phyloP scores from a whole-genome alignment of 2,888 invertebrate species.

The Scaeva pyrastri region DNA sequence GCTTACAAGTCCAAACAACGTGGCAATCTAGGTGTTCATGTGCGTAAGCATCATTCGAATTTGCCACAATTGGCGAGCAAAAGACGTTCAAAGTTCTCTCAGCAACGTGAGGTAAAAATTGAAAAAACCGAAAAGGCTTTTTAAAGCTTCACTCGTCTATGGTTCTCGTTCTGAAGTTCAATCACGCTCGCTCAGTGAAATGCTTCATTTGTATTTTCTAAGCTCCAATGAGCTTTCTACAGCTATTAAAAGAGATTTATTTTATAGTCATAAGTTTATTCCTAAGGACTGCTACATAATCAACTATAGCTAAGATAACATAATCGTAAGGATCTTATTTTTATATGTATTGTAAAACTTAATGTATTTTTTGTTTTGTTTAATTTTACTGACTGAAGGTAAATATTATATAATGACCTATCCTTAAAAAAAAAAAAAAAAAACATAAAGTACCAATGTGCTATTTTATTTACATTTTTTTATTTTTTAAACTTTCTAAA shows the following conservation, averaged over 20 bases:
- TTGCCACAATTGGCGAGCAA: constrained; percentile 82
- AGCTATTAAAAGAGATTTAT: constrained; percentile 33
- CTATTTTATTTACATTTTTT: constrained; percentile 48
- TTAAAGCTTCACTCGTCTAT: not conserved
- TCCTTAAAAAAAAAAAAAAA: not conserved
- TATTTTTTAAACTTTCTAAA: constrained; percentile 17
- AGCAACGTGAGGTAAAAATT: constrained; percentile 78
- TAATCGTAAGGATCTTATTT: constrained; percentile 20
- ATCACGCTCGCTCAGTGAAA: constrained; percentile 1
- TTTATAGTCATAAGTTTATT: constrained; percentile 22
- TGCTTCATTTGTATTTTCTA: not conserved
- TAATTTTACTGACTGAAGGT: constrained; percentile 9
- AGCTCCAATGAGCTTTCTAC: constrained; percentile 3
- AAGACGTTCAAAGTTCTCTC: constrained; percentile 81
- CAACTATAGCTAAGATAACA: constrained; percentile 5
- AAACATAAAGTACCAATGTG: constrained; percentile 35
- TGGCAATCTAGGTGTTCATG: constrained; percentile 91
- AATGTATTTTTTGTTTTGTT: constrained; percentile 34
- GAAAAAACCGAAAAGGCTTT: constrained; percentile 71
- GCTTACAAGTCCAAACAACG: constrained; percentile 91
- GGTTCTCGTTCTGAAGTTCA: not conserved
- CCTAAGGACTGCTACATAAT: constrained; percentile 19
- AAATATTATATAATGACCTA: not conserved
- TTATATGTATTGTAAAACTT: constrained; percentile 16
- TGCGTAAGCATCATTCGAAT: constrained; percentile 88